Evolutionary conservation across 2,888 invertebrate species (phyloP).

Genomic region (Spicauda simplicius): DNA sequence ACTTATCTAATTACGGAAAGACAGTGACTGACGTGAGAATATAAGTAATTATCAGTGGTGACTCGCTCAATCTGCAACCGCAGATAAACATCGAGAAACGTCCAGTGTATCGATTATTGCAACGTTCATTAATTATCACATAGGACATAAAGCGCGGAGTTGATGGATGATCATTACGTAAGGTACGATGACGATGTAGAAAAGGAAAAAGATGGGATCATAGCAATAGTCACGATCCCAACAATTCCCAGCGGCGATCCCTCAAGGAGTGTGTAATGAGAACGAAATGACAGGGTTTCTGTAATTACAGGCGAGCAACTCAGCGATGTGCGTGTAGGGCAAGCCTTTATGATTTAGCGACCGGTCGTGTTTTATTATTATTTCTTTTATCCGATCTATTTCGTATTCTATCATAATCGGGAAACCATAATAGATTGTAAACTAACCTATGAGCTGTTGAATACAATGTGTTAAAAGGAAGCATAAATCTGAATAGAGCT

Average conservation of each 20-base stretch:
- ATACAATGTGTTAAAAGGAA: too few species aligned
- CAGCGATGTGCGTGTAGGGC: conserved; percentile 35
- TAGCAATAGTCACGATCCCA: conserved; percentile 38
- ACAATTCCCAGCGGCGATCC: conserved; percentile 38
- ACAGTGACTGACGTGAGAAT: conserved; percentile 54
- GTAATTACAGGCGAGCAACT: conserved; percentile 39
- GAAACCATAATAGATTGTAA: conserved; percentile 23
- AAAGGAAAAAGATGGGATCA: conserved; percentile 41
- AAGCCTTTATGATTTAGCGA: conserved; percentile 34
- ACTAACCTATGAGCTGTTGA: too few species aligned
- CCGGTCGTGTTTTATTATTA: conserved; percentile 13
- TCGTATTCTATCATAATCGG: conserved; percentile 10
- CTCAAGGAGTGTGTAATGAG: conserved; percentile 39
- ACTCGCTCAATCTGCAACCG: conserved; percentile 49
- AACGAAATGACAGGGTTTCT: conserved; percentile 43
- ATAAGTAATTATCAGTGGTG: conserved; percentile 60
- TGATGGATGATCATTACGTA: conserved; percentile 40
- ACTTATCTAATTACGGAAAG: conserved; percentile 46
- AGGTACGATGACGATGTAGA: conserved; percentile 25
- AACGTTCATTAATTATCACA: conserved; percentile 32
- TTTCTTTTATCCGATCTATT: conserved; percentile 21
- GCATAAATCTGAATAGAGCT: too few species aligned
- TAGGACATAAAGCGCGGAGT: conserved; percentile 39
- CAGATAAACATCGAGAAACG: conserved; percentile 37
- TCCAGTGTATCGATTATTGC: conserved; percentile 35